These are phyloP conservation scores for Mantis religiosa DNA, from an alignment of 2,888 invertebrate genomes.

Conservation along the genomic window DNA sequence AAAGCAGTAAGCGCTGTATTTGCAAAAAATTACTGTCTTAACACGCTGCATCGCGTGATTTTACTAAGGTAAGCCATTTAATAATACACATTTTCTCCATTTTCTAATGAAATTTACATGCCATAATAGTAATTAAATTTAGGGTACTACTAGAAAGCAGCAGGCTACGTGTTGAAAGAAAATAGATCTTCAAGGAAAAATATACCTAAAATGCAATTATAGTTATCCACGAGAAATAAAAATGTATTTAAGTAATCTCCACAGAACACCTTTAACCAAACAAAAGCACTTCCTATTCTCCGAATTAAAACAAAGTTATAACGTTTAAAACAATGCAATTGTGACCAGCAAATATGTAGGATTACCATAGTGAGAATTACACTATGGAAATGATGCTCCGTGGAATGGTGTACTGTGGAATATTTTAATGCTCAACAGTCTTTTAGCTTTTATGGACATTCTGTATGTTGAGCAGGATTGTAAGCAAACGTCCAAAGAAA, in stretches of 20 bases:
- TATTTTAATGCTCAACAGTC: background rate
- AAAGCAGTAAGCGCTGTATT: too few relatives aligned
- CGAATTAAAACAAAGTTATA: background rate
- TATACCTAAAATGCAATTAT: background rate
- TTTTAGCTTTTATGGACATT: background rate
- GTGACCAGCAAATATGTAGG: too few relatives aligned
- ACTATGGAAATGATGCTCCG: background rate
- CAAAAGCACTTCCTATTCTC: background rate
- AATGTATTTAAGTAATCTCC: background rate
- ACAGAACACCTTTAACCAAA: background rate
- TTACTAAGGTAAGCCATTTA: too few relatives aligned
- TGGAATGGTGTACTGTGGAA: background rate
- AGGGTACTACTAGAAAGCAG: background rate
- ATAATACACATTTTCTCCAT: too few relatives aligned
- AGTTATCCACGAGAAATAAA: background rate
- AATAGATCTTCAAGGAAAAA: background rate
- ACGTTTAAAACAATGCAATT: background rate
- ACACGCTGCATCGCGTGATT: too few relatives aligned
- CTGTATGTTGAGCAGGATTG: background rate
- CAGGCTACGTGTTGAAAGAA: background rate
- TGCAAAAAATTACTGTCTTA: too few relatives aligned
- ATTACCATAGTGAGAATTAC: background rate
- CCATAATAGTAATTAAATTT: background rate
- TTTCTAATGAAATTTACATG: too few relatives aligned
- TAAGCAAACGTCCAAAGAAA: background rate